Evolutionary conservation across 2,888 invertebrate species (phyloP).

Genomic region (Strigamia transsilvanica): DNA sequence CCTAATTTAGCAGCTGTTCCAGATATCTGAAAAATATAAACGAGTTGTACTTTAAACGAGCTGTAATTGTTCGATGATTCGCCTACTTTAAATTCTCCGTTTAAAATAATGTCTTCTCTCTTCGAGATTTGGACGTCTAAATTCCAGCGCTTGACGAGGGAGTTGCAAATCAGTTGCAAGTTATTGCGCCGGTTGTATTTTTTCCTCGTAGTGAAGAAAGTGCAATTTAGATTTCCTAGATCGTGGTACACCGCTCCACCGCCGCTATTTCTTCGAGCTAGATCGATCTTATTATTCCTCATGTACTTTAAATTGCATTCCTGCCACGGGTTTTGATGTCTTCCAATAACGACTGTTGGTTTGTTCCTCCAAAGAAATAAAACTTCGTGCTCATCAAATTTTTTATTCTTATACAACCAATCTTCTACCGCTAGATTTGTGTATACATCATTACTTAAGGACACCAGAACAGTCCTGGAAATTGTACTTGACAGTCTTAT

Average conservation of each 20-base stretch:
- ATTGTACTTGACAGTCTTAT: not conserved
- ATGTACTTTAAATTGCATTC: constrained; percentile 83
- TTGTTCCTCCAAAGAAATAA: constrained; percentile 92
- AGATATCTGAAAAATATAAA: constrained; percentile 74
- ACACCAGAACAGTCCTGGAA: constrained; percentile 76
- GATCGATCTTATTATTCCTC: constrained; percentile 72
- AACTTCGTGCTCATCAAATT: constrained; percentile 82
- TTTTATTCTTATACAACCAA: constrained; percentile 89
- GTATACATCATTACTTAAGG: constrained; percentile 88
- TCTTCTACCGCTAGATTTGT: constrained; percentile 95
- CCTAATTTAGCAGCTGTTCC: constrained; percentile 95
- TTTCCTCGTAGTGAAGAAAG: constrained; percentile 85
- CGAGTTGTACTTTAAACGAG: not conserved
- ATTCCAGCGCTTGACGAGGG: constrained; percentile 82
- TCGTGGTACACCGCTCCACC: constrained; percentile 98
- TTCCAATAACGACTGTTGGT: constrained; percentile 94
- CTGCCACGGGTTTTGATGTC: constrained; percentile 96
- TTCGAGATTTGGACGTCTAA: constrained; percentile 78
- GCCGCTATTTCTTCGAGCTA: constrained; percentile 92
- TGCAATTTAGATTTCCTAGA: constrained; percentile 88
- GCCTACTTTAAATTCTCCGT: constrained; percentile 68
- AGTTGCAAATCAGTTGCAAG: constrained; percentile 83
- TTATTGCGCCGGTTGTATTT: constrained; percentile 87
- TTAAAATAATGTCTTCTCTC: constrained; percentile 85
- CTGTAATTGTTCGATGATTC: not conserved